A percentile compares a stretch with the other conserved stretches of the same genome.
phyloP scores from a whole-genome alignment of 2,113 vertebrate genomes.

The Tachysurus vachellii region DNA sequence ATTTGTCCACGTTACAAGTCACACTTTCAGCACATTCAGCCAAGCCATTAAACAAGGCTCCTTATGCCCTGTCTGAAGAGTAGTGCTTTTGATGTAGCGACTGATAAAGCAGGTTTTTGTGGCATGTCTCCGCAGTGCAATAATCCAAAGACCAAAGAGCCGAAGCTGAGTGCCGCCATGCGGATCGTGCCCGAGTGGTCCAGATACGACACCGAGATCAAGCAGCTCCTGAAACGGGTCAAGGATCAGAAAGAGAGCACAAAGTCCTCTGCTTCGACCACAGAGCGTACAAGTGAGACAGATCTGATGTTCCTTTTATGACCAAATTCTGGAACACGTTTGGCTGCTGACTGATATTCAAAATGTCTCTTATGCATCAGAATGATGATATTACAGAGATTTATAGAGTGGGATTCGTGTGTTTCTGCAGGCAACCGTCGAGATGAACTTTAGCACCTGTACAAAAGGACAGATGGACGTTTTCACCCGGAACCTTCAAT shows the following conservation, averaged over 20 bases:
- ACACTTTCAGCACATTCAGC: not conserved
- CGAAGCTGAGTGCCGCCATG: conserved; percentile 88
- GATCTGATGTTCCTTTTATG: not conserved
- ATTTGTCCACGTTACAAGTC: not conserved
- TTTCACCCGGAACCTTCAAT: conserved; percentile 52
- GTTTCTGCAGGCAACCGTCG: conserved; percentile 70
- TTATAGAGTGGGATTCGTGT: not conserved
- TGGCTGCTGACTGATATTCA: not conserved
- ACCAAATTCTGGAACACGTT: not conserved
- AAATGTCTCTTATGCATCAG: not conserved
- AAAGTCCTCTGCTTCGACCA: conserved; percentile 35
- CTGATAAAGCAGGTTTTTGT: conserved; percentile 53
- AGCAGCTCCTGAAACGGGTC: conserved; percentile 72
- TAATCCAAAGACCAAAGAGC: conserved; percentile 97
- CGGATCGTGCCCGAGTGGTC: conserved; percentile 93
- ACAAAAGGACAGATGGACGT: conserved; percentile 54
- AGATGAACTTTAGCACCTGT: conserved; percentile 85
- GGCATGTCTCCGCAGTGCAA: conserved; percentile 82
- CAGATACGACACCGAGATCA: conserved; percentile 87
- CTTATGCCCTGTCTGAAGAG: not conserved
- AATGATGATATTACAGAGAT: not conserved
- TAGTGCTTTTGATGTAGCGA: conserved; percentile 21
- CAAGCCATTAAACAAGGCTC: conserved; percentile 4
- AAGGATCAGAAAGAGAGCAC: conserved; percentile 64
- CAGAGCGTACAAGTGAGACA: conserved; percentile 57